phyloP scores from a whole-genome alignment of 2,113 vertebrate genomes.

The Noturus placidus region DNA sequence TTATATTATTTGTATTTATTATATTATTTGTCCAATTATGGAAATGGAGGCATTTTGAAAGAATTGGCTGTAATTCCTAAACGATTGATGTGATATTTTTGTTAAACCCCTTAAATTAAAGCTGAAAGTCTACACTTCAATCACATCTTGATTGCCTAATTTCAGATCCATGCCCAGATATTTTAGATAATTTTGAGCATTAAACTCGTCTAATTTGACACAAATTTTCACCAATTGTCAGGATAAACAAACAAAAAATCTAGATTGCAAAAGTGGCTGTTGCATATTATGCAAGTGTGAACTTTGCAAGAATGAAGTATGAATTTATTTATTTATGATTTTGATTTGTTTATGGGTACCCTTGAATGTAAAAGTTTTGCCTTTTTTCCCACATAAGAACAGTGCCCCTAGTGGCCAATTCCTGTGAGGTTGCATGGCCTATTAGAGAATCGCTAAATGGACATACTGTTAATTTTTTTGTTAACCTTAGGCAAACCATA shows the following conservation, averaged over 20 bases:
- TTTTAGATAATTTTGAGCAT: background rate
- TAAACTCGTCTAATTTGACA: background rate
- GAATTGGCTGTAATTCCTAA: no score
- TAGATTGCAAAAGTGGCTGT: background rate
- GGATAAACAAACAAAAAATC: background rate
- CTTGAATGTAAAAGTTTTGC: background rate
- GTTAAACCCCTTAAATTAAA: no score
- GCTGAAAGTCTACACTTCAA: no score
- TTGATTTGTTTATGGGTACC: background rate
- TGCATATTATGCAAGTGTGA: background rate
- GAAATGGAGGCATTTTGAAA: no score
- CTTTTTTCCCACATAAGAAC: background rate
- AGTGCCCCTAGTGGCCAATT: background rate
- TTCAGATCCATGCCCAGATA: background rate
- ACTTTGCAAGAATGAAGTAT: no score
- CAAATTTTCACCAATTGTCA: background rate
- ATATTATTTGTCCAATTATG: no score
- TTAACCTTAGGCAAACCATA: background rate
- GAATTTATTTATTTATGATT: background rate
- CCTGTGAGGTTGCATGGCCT: background rate
- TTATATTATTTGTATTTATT: no score
- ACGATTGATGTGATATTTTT: no score
- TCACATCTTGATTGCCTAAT: no score
- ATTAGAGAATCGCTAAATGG: background rate
- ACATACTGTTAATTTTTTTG: background rate